Evolutionary conservation across 2,888 invertebrate genomes (phyloP).

Genomic region (Galerucella nymphaeae): DNA sequence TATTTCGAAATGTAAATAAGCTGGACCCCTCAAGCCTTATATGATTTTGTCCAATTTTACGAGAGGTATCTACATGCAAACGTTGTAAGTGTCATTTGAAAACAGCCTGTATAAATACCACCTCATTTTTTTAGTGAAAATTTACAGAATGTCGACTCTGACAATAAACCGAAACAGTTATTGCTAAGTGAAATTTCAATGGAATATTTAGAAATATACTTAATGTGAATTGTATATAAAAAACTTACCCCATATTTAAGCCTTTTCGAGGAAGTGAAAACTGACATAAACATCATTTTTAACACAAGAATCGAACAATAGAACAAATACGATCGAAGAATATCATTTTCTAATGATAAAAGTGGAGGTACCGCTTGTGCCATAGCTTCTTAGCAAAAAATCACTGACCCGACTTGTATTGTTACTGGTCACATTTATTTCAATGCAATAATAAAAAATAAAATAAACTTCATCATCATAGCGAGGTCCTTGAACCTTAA

Average conservation of each 20-base stretch:
- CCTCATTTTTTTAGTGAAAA: too few relatives aligned
- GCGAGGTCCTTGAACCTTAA: conserved; percentile 1
- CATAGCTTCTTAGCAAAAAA: neutral
- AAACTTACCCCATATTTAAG: conserved; percentile 50
- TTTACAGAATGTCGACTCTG: too few relatives aligned
- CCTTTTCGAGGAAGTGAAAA: conserved; percentile 59
- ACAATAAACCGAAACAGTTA: too few relatives aligned
- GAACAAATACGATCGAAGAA: conserved; percentile 59
- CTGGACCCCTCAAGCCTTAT: too few relatives aligned
- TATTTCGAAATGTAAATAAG: too few relatives aligned
- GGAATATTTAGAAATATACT: too few relatives aligned
- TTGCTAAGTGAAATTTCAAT: too few relatives aligned
- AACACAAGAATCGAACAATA: conserved; percentile 59
- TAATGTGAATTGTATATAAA: neutral
- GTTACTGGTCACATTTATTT: neutral
- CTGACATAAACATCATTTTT: conserved; percentile 62
- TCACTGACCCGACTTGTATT: neutral
- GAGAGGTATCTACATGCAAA: too few relatives aligned
- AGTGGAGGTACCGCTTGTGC: conserved; percentile 9
- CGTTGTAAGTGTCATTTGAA: too few relatives aligned
- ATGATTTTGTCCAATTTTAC: too few relatives aligned
- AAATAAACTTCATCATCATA: neutral
- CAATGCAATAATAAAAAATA: conserved; percentile 2
- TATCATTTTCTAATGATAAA: conserved; percentile 55
- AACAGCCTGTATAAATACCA: too few relatives aligned